A percentile compares a stretch with the other conserved stretches of the same genome.
Conservation (phyloP, 1,140 invertebrate species). For the Steinernema khuongi region DNA sequence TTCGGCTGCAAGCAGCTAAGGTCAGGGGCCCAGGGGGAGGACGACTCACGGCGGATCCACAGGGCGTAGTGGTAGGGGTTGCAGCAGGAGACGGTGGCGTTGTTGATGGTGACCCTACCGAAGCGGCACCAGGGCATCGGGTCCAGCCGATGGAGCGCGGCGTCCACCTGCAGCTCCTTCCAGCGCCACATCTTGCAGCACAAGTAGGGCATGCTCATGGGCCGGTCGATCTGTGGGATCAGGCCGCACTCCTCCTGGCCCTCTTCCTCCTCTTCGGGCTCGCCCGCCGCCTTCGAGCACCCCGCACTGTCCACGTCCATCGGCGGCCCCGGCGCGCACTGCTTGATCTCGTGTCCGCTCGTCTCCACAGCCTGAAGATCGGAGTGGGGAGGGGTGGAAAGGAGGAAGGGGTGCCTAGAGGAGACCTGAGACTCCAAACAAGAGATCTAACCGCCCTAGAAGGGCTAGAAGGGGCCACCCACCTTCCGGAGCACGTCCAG, state of each 20-base stretch:
- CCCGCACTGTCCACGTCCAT: slow-evolving; percentile 51
- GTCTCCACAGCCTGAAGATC: slow-evolving; percentile 47
- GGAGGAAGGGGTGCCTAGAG: slow-evolving; percentile 5
- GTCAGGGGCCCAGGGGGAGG: slow-evolving; percentile 10
- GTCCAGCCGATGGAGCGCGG: slow-evolving; percentile 56
- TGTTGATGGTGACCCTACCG: slow-evolving; percentile 56
- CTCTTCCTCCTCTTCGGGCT: slow-evolving; percentile 25
- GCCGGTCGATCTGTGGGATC: slow-evolving; percentile 57
- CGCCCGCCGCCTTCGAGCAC: slow-evolving; percentile 29
- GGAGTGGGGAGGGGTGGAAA: background rate
- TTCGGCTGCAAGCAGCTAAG: slow-evolving; percentile 41
- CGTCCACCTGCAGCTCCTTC: slow-evolving; percentile 55
- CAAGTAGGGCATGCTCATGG: slow-evolving; percentile 57
- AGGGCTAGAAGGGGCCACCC: slow-evolving; percentile 6
- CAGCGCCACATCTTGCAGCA: slow-evolving; percentile 58
- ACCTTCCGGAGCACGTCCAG: slow-evolving; percentile 55
- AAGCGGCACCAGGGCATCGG: slow-evolving; percentile 58
- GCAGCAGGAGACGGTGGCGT: slow-evolving; percentile 58
- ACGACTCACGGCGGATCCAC: slow-evolving; percentile 55
- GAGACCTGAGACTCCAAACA: slow-evolving; percentile 8
- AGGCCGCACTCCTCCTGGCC: slow-evolving; percentile 42
- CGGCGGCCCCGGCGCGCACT: slow-evolving; percentile 56
- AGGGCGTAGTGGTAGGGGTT: slow-evolving; percentile 57
- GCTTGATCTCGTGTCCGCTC: slow-evolving; percentile 46
- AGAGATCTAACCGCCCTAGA: background rate